Conservation (phyloP, 2,797 vertebrate species). For the Odontamblyopus lacepedii region DNA sequence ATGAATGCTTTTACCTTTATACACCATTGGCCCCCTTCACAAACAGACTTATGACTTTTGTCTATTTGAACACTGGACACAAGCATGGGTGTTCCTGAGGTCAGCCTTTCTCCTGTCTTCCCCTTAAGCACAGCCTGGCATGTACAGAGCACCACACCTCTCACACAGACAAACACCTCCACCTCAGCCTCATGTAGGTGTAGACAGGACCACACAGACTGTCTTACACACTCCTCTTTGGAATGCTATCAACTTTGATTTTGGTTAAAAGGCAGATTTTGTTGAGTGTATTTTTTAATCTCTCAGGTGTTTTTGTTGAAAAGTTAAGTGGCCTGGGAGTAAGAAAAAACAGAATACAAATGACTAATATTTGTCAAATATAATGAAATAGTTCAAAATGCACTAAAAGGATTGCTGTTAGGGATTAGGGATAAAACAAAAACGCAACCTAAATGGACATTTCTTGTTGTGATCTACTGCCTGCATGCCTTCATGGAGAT, state of each 20-base stretch:
- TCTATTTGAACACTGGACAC: conserved; percentile 19
- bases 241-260: conserved; percentile 84
- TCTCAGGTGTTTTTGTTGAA: conserved; percentile 42
- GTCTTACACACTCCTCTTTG: conserved; percentile 75
- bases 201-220: conserved; percentile 82
- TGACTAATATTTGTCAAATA: conserved; percentile 62
- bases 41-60: conserved; percentile 1
- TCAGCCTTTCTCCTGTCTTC: not conserved
- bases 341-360: conserved; percentile 61
- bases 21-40: not conserved
- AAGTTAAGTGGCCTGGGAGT: not conserved
- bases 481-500: too few relatives aligned
- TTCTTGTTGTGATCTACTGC: too few relatives aligned
- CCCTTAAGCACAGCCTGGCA: conserved; percentile 30
- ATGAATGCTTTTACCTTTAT: not conserved
- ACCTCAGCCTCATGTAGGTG: conserved; percentile 71
- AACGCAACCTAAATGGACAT: not conserved
- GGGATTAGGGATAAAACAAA: conserved; percentile 20
- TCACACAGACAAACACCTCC: conserved; percentile 74
- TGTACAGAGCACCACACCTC: conserved; percentile 10
- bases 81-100: conserved; percentile 41
- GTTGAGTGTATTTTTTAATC: not conserved
- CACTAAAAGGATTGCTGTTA: conserved; percentile 29
- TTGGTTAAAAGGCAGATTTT: conserved; percentile 66
- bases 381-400: conserved; percentile 44